A percentile compares a stretch with the other conserved stretches of the same genome.
Evolutionary conservation across 1,140 invertebrate species (phyloP).

Genomic region (Hydropsyche tenuis): DNA sequence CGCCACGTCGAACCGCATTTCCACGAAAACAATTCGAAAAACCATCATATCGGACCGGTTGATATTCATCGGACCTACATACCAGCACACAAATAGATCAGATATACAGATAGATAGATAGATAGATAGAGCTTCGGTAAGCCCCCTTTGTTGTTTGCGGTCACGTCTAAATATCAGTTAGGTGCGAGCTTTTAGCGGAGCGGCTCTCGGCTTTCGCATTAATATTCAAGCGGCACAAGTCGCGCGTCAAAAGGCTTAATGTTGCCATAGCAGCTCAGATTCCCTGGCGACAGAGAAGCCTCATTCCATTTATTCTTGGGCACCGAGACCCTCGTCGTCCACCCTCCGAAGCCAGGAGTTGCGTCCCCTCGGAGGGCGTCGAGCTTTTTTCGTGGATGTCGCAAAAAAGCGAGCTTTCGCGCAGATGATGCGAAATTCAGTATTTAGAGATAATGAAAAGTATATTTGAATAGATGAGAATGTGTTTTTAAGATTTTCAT

Average conservation of each 20-base stretch:
- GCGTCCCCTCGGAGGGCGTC: background rate
- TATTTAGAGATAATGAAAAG: too few species aligned
- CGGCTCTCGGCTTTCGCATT: constrained; percentile 16
- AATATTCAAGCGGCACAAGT: constrained; percentile 41
- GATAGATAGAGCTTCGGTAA: constrained; percentile 9
- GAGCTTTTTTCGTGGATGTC: background rate
- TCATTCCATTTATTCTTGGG: background rate
- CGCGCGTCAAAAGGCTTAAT: constrained; percentile 41
- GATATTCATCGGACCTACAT: background rate
- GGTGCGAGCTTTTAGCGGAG: constrained; percentile 38
- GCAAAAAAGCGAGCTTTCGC: background rate
- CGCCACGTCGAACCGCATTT: too few species aligned
- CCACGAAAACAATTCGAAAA: too few species aligned
- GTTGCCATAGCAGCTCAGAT: constrained; percentile 35
- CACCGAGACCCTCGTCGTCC: background rate
- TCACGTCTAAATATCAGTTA: constrained; percentile 41
- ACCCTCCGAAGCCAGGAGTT: background rate
- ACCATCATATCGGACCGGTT: background rate
- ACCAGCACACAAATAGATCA: background rate
- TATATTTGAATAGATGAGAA: too few species aligned
- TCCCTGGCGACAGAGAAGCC: constrained; percentile 30
- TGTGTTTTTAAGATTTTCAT: too few species aligned
- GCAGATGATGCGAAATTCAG: too few species aligned
- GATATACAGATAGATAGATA: background rate
- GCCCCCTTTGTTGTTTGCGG: constrained; percentile 39